Base-by-base conservation (phyloP, 1,140 invertebrate species). In the Triops longicaudatus region DNA sequence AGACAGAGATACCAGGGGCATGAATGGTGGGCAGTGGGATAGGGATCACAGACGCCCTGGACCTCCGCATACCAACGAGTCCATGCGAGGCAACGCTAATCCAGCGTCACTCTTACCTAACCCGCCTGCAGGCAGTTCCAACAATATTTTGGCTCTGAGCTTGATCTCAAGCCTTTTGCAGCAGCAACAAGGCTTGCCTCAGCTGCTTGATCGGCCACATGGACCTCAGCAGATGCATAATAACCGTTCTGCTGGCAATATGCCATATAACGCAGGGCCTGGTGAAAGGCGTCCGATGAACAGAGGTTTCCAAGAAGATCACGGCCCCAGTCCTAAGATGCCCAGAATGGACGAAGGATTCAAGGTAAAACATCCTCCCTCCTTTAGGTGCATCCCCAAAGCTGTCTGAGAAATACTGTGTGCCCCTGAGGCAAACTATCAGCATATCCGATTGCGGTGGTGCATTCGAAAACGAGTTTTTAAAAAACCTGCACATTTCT, bases 231-330 rank as follows among this genome's bases (percentile, higher is more conserved):
- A 10, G 50, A 9, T 14, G 50, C 50, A 63, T 9, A 63, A 63
- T 22, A 63, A 63, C 22, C 50, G 50, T 63, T 63, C 50, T 63
- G 17, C 50, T 7, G 50, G 50, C 50, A 37, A 37, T 37, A 63
- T 63, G 50, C 50, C 14, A n/a, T 63, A n/a, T 22, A n/a, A 17
- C 17, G 5, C 50, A 63, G 50, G 17, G 14, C 22, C 50, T 63
- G 50, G 50, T n/a, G 50, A 63, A 63, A 63, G 50, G 50, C 50
- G 50, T 63, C 50, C 50, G 50, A 63, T 63, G 50, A 63, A 63
- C 50, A 63, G 50, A 63, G 50, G 50, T 63, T 63, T 63, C 22
- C 50, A 9, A 6, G 50, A 63, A 17, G 50, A 63, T 6, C 50
- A 63, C 10, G 50, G 50, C 14, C 50, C 50, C 17, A n/a, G 6